A percentile compares a stretch with the other conserved stretches of the same genome.
Conservation (phyloP, 2,797 vertebrate species). For the Ptychobarbus kaznakovi region DNA sequence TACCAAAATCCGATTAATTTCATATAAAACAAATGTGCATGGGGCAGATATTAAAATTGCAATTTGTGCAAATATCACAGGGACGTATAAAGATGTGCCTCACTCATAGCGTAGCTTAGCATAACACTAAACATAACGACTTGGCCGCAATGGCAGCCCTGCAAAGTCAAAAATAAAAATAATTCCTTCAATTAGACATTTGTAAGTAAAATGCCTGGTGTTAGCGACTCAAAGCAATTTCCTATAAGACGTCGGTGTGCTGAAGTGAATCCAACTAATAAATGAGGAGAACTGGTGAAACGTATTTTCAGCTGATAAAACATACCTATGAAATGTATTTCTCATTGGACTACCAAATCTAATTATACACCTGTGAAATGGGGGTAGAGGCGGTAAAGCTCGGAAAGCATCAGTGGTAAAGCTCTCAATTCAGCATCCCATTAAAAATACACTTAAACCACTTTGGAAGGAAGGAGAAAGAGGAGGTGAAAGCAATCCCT, state of each 20-base stretch:
- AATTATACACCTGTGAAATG: constrained; percentile 70
- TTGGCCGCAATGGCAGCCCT: constrained; percentile 62
- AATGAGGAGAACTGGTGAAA: constrained; percentile 76
- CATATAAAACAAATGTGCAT: neutral
- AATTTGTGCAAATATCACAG: neutral
- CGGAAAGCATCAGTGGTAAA: constrained; percentile 51
- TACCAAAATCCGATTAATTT: neutral
- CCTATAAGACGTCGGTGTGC: constrained; percentile 80
- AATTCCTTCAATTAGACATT: constrained; percentile 81
- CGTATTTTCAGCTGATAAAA: constrained; percentile 72
- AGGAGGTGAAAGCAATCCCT: constrained; percentile 55
- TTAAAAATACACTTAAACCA: constrained; percentile 55
- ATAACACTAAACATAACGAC: constrained; percentile 37
- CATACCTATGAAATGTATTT: constrained; percentile 78
- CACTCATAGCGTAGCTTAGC: constrained; percentile 1
- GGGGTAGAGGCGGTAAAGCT: constrained; percentile 34
- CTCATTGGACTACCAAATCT: constrained; percentile 76
- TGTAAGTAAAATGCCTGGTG: constrained; percentile 74
- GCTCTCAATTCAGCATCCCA: constrained; percentile 45
- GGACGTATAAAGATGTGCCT: neutral
- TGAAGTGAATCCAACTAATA: constrained; percentile 84
- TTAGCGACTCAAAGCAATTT: constrained; percentile 81
- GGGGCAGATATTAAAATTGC: constrained; percentile 12
- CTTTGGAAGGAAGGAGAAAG: constrained; percentile 32
- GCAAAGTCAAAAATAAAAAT: constrained; percentile 78